Evolutionary conservation across 1,140 invertebrate species (phyloP).

Genomic region (Drosophila ambigua): DNA sequence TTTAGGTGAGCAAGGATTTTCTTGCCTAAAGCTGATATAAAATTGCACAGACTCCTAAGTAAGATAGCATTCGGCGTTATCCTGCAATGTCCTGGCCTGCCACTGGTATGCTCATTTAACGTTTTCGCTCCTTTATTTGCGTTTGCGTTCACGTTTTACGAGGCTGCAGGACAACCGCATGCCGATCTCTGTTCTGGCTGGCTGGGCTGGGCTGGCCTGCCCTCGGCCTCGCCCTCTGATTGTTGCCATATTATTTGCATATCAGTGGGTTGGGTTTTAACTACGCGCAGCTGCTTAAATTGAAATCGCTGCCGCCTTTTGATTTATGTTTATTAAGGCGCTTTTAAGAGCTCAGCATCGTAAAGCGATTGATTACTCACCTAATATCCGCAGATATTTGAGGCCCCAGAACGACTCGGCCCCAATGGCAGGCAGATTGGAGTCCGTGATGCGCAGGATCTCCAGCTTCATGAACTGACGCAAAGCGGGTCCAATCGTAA

Average conservation of each 20-base stretch:
- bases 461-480: conserved; percentile 87
- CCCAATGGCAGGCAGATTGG: conserved; percentile 91
- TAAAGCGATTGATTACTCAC: conserved; percentile 76
- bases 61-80: conserved; percentile 13
- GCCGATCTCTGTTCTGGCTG: too few relatives aligned
- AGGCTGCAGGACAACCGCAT: conserved; percentile 62
- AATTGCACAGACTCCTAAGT: not conserved
- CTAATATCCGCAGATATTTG: conserved; percentile 87
- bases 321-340: conserved; percentile 39
- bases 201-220: conserved; percentile 8
- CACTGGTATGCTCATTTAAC: conserved; percentile 60
- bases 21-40: conserved; percentile 7
- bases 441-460: conserved; percentile 90
- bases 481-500: conserved; percentile 91
- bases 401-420: conserved; percentile 91
- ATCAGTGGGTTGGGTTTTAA: conserved; percentile 56
- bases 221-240: conserved; percentile 20
- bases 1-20: too few relatives aligned
- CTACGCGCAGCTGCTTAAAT: conserved; percentile 57
- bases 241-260: conserved; percentile 69
- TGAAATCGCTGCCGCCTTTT: conserved; percentile 48
- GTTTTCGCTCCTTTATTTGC: conserved; percentile 70
- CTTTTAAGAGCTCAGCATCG: conserved; percentile 41
- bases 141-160: conserved; percentile 53
- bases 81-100: conserved; percentile 38